Evolutionary conservation across 2,113 vertebrate genomes (phyloP).

Genomic region (Axis porcinus): DNA sequence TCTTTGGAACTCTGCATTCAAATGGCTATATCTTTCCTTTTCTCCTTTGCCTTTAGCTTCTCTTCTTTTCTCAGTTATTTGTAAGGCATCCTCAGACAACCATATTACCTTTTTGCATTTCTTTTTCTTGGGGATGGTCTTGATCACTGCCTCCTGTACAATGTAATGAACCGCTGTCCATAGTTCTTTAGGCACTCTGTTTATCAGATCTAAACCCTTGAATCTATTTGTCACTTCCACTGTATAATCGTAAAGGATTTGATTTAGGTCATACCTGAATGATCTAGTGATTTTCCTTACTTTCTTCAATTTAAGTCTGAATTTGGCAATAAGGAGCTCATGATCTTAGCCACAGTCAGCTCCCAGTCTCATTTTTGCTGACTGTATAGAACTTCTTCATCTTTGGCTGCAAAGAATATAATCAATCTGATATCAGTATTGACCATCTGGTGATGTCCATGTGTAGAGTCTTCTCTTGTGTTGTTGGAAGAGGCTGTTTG

Average conservation of each 20-base stretch:
- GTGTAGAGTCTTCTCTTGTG: background rate
- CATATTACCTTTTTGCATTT: background rate
- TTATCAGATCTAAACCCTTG: background rate
- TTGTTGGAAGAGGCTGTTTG: background rate
- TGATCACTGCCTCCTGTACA: background rate
- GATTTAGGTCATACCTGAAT: background rate
- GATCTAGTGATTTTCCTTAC: background rate
- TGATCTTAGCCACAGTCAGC: background rate
- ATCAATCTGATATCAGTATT: background rate
- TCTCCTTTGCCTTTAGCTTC: background rate
- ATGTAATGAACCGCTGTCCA: background rate
- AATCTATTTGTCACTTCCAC: background rate
- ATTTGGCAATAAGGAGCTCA: background rate
- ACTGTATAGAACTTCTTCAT: background rate
- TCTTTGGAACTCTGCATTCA: background rate
- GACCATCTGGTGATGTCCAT: background rate
- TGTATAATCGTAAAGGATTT: background rate
- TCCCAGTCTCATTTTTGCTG: accelerated
- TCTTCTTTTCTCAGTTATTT: background rate
- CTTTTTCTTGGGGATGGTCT: background rate
- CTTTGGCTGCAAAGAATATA: background rate
- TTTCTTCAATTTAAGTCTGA: background rate
- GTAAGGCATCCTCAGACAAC: background rate
- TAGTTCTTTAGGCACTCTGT: background rate
- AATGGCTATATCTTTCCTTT: background rate